These are phyloP conservation scores for Drosophila elegans DNA, from an alignment of 1,140 invertebrate species.

Conservation along the genomic window DNA sequence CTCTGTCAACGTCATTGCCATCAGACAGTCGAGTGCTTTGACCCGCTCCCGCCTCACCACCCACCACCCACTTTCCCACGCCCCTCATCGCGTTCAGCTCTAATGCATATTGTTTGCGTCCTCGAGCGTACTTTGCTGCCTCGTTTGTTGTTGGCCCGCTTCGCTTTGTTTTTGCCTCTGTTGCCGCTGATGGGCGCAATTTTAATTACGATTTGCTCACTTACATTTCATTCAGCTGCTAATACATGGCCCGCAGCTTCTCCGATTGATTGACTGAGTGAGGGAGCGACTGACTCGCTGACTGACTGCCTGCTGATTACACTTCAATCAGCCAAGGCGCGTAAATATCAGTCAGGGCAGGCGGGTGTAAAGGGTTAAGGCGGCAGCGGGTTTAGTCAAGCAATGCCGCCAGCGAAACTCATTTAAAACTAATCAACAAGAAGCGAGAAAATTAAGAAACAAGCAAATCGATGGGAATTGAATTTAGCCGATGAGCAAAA, in stretches of 20 bases:
- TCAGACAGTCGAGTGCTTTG: slow-evolving; percentile 66
- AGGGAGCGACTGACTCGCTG: slow-evolving; percentile 33
- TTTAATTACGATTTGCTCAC: slow-evolving; percentile 82
- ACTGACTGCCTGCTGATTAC: slow-evolving; percentile 71
- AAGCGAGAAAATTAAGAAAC: slow-evolving; percentile 46
- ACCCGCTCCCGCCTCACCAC: slow-evolving; percentile 35
- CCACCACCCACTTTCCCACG: background rate
- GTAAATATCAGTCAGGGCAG: slow-evolving; percentile 73
- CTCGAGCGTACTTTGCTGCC: slow-evolving; percentile 69
- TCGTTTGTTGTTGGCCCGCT: slow-evolving; percentile 30
- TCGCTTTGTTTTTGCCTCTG: slow-evolving; percentile 13
- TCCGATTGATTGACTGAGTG: slow-evolving; percentile 41
- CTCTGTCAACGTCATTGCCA: slow-evolving; percentile 73
- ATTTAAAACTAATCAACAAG: slow-evolving; percentile 83
- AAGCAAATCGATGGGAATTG: background rate
- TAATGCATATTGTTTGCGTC: slow-evolving; percentile 80
- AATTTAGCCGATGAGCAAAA: slow-evolving; percentile 25
- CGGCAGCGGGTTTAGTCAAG: slow-evolving; percentile 31
- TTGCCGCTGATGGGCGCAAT: slow-evolving; percentile 53
- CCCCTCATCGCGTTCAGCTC: slow-evolving; percentile 25
- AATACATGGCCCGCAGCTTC: slow-evolving; percentile 53
- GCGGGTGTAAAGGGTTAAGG: slow-evolving; percentile 23
- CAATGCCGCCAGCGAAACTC: slow-evolving; percentile 69
- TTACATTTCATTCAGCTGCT: slow-evolving; percentile 75
- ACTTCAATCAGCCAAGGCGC: slow-evolving; percentile 76